Percentiles rank a stretch among this genome's conserved stretches.
Conservation (phyloP, 2,888 invertebrate genomes). For the Ichneumoninae sp. region DNA sequence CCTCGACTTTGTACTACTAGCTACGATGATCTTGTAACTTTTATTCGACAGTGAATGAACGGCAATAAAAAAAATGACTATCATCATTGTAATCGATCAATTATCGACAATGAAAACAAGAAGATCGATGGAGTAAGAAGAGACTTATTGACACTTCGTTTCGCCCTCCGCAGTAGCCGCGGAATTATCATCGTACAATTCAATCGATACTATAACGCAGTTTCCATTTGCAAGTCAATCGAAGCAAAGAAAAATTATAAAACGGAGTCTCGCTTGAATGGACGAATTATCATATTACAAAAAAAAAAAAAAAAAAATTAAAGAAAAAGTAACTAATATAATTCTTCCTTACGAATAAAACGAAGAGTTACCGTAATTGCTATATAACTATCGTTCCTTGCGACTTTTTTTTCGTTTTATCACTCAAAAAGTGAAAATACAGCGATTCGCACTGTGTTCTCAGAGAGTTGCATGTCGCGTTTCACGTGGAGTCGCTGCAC, state of each 20-base stretch:
- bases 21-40: not conserved
- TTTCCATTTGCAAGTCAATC: constrained; percentile 3
- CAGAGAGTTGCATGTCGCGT: not conserved
- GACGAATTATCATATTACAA: not conserved
- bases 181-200: not conserved
- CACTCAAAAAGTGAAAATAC: constrained; percentile 10
- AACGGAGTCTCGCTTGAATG: not conserved
- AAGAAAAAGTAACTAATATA: not conserved
- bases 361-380: not conserved
- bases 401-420: not conserved
- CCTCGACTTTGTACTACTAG: constrained; percentile 5
- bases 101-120: not conserved
- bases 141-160: not conserved
- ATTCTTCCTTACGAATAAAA: not conserved
- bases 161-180: not conserved
- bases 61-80: not conserved
- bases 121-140: not conserved
- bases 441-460: not conserved
- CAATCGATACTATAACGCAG: not conserved
- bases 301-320: not conserved
- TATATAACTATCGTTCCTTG: not conserved
- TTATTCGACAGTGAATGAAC: constrained; percentile 26
- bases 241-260: not conserved
- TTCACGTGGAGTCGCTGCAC: not conserved
- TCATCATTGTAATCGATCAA: not conserved